Conservation (phyloP, 2,888 invertebrate genomes). For the Zootermopsis nevadensis region DNA sequence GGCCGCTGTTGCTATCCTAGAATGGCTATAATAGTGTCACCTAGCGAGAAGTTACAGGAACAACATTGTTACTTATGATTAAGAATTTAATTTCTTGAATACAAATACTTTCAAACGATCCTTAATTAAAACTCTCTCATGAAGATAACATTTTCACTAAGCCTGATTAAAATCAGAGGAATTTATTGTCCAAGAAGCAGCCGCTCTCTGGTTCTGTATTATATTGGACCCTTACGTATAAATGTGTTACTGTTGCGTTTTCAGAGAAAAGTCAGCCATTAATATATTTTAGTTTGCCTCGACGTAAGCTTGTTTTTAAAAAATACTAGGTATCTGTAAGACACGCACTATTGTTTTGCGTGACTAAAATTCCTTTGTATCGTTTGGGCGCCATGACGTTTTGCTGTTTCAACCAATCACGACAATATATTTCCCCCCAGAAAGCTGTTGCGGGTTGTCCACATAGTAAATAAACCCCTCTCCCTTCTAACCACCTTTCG, state of each 20-base stretch:
- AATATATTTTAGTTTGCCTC: background rate
- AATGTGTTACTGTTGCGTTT: background rate
- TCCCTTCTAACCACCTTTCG: background rate
- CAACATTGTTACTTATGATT: background rate
- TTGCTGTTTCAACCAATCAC: constrained; percentile 29
- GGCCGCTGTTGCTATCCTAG: background rate
- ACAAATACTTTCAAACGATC: background rate
- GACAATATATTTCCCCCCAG: background rate
- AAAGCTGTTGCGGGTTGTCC: background rate
- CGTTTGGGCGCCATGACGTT: constrained; percentile 7
- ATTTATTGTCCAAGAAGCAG: background rate
- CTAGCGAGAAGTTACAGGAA: background rate
- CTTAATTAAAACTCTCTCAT: background rate
- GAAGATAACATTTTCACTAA: background rate
- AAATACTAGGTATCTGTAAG: background rate
- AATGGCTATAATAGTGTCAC: background rate
- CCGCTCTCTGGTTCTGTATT: background rate
- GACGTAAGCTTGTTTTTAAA: background rate
- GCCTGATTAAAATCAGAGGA: background rate
- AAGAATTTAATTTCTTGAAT: background rate
- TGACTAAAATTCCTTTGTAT: constrained; percentile 27
- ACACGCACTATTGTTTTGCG: constrained; percentile 29
- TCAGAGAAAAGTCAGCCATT: background rate
- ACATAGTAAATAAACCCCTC: background rate
- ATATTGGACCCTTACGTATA: background rate